Base-by-base conservation (phyloP, 2,888 invertebrate genomes). In the Keiferia lycopersicella region DNA sequence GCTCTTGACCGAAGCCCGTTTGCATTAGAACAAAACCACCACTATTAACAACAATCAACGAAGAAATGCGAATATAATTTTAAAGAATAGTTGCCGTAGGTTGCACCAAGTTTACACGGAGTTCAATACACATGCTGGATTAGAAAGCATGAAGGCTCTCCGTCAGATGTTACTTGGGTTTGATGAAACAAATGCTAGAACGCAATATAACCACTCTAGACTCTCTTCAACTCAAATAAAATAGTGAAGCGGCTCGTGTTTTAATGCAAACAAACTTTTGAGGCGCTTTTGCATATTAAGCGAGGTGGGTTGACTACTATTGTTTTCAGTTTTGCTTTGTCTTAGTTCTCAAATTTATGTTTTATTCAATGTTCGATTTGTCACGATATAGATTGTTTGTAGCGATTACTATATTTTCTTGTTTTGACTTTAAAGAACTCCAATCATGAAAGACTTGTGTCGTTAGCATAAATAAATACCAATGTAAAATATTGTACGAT, bases 281-380 rank as follows among this genome's bases (percentile, higher is more conserved):
- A 91, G 91, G 91, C 91, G 89, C 91, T 85, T 89, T 91, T 91
- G 91, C 91, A 91, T 91, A 91, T 91, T 85, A 91, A 91, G 91
- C 91, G 90, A 91, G 91, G 91, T 91, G 91, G 91, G 91, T 91
- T 88, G 88, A 86, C 91, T 91, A 91, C 91, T 86, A 87, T 83
- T 84, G 74, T 86, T 84, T 85, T 90, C 88, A 90, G 86, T 87
- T 91, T 89, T 88, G 88, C 86, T 87, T 90, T 87, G 89, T 89
- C 88, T 90, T 85, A 82, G 41, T 50, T 50, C 30, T 59, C 59
- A 51, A 20, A 51, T 51, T 51, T 16, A 59, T 58, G 18, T 38
- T 8, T 56, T 58, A 34, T 60, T 41, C 30, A 18, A 50, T 57
- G 50, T 61, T 45, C 53, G 41, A 53, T 61, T 62, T 34, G 6